Evolutionary conservation across 2,113 vertebrate genomes (phyloP).

Genomic region (Forbesichthys agassizii): DNA sequence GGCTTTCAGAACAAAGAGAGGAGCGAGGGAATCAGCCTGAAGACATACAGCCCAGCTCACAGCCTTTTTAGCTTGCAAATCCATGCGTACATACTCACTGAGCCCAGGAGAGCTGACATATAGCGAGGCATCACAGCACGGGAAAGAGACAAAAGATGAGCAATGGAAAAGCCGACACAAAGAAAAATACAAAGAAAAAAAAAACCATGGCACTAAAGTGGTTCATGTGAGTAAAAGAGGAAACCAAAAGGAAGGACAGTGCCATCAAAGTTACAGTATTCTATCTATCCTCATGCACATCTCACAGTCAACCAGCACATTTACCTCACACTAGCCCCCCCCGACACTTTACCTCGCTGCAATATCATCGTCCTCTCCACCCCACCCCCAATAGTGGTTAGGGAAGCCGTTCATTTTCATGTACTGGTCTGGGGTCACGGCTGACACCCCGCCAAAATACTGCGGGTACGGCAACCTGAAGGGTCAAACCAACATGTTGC

Average conservation of each 20-base stretch:
- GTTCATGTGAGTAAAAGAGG: slow-evolving; percentile 18
- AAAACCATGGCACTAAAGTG: slow-evolving; percentile 22
- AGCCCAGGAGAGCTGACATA: slow-evolving; percentile 49
- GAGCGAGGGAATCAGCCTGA: slow-evolving; percentile 31
- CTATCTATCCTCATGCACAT: neutral
- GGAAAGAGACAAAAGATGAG: slow-evolving; percentile 46
- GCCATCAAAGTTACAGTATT: neutral
- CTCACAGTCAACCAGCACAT: neutral
- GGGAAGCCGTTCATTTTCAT: slow-evolving; percentile 97
- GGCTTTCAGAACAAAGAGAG: slow-evolving; percentile 32
- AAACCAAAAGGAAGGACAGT: neutral
- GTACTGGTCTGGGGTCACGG: slow-evolving; percentile 91
- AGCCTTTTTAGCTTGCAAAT: neutral
- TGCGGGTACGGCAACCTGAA: slow-evolving; percentile 88
- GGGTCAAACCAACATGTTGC: neutral
- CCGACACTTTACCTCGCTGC: slow-evolving; percentile 83
- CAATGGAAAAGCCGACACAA: slow-evolving; percentile 21
- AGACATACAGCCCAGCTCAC: slow-evolving; percentile 16
- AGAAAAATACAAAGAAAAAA: slow-evolving; percentile 20
- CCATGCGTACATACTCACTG: slow-evolving; percentile 61
- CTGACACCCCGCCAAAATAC: slow-evolving; percentile 93
- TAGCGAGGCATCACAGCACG: slow-evolving; percentile 47
- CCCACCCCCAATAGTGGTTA: slow-evolving; percentile 96
- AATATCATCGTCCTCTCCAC: slow-evolving; percentile 93
- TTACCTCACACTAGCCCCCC: neutral